Conservation (phyloP, 2,113 vertebrate species). For the Sinocyclocheilus grahami region DNA sequence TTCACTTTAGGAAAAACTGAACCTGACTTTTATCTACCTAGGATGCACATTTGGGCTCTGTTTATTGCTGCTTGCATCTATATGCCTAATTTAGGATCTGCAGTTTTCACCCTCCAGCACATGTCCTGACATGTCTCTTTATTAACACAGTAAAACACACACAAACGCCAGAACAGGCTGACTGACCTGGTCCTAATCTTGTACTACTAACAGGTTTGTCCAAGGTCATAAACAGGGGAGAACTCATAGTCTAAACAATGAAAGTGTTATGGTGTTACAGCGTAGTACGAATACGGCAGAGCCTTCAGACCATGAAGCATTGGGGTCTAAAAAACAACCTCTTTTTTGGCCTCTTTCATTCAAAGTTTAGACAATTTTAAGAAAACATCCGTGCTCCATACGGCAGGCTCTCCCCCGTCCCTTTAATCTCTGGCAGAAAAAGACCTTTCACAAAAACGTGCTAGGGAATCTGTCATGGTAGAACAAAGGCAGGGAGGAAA, state of each 20-base stretch:
- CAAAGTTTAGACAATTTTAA: conserved; percentile 75
- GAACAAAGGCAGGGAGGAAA: conserved; percentile 77
- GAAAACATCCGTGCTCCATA: conserved; percentile 81
- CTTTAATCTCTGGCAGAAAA: conserved; percentile 76
- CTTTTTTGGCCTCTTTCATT: conserved; percentile 56
- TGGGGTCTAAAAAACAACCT: conserved; percentile 8
- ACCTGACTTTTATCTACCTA: neutral
- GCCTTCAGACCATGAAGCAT: conserved; percentile 54
- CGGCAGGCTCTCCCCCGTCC: conserved; percentile 69
- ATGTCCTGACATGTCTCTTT: conserved; percentile 52
- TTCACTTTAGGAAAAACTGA: neutral
- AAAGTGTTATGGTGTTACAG: conserved; percentile 33
- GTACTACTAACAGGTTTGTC: conserved; percentile 29
- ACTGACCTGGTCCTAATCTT: conserved; percentile 40
- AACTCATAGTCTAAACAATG: conserved; percentile 49
- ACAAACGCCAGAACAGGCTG: conserved; percentile 6
- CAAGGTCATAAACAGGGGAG: conserved; percentile 52
- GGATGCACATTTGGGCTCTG: neutral
- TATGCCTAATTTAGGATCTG: neutral
- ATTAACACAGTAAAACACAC: neutral
- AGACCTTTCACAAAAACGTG: conserved; percentile 71
- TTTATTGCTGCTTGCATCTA: neutral
- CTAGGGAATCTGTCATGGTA: conserved; percentile 63
- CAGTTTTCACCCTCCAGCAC: conserved; percentile 17
- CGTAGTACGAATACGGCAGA: neutral